Percentiles rank a stretch among this genome's conserved stretches.
phyloP scores from a whole-genome alignment of 2,797 vertebrate genomes.

The Chelidonichthys spinosus region DNA sequence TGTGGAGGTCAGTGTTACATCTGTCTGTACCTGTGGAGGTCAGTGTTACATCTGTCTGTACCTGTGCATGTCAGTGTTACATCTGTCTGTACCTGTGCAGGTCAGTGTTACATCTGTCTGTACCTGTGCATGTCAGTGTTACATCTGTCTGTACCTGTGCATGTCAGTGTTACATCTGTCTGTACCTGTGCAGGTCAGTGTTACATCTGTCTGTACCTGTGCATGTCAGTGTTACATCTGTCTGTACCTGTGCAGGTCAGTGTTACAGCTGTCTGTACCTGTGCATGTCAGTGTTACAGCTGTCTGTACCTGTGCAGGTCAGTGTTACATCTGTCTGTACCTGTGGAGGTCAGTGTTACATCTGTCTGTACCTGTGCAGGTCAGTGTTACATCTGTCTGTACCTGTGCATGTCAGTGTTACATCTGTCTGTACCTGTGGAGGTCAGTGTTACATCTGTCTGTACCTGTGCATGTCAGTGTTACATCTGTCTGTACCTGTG shows the following conservation, averaged over 20 bases:
- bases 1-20: no score
- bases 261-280: neutral
- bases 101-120: no score
- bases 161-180: no score
- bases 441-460: neutral
- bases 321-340: neutral
- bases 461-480: constrained; percentile 7
- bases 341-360: constrained; percentile 3
- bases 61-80: no score
- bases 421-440: constrained; percentile 1
- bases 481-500: constrained; percentile 48
- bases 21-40: no score
- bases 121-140: no score
- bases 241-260: constrained; percentile 62
- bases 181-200: no score
- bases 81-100: no score
- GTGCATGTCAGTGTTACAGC: neutral
- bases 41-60: no score
- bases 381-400: neutral
- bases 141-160: no score
- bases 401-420: neutral
- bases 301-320: constrained; percentile 11
- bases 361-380: constrained; percentile 60
- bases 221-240: neutral
- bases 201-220: no score